Evolutionary conservation across 2,888 invertebrate genomes (phyloP), one percentile per base, ranked within the genome.

Genomic region (Cylindroiulus punctatus): DNA sequence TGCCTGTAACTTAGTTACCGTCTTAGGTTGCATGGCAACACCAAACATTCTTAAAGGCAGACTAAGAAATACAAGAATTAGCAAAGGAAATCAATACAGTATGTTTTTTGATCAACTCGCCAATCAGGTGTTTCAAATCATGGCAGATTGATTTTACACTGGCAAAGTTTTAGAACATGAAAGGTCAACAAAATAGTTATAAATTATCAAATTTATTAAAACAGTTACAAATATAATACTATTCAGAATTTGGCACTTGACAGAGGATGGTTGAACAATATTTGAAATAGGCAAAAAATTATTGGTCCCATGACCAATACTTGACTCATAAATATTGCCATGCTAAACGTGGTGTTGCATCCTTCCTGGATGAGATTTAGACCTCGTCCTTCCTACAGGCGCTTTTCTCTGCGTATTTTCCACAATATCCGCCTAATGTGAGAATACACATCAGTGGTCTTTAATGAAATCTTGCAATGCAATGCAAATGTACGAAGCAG

Each of bases 1-100:
- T 65, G 26, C 7, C n/a, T 0, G 65, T 65, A 5, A 65, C 65
- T 65, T 26, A 12, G 65, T 65, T 65, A 65, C 65, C 65, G 4
- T 65, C 22, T 65, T 22, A 65, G 65, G 65, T 65, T 26, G 65
- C 65, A 12, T 26, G 26, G 65, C 65, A 65, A 65, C 65, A 65
- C n/a, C 8, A 26, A 65, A 65, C 65, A 22, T 65, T 65, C 26
- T 26, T 26, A 26, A 22, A 65, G 26, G 26, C 10, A n/a, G 22
- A 26, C 65, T 65, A 65, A 65, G 65, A 65, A 22, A 65, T 65
- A 5, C 12, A 26, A 26, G 7, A 26, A 65, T 19, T 19, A 2
- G 3, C 52, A 10, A 52, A 52, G 19, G 19, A 52, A 65, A 65
- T 65, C 65, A 65, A 65, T 65, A 26, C 22, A 26, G 1, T 12